These are phyloP conservation scores for Lepus europaeus DNA, from an alignment of 2,113 vertebrate species.

Conservation along the genomic window DNA sequence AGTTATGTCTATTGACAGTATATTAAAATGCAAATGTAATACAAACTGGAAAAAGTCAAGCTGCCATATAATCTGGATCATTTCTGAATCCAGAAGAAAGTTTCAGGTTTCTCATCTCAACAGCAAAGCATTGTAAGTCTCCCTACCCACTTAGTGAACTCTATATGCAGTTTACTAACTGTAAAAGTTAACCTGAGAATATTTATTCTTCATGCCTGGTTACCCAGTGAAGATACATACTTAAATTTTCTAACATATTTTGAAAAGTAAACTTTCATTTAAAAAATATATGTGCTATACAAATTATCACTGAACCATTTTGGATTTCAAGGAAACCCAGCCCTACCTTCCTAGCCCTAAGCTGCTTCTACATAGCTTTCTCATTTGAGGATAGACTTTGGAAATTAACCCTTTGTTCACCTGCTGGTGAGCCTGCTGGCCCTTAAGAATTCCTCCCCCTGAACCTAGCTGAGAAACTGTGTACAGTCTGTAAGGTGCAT, in stretches of 20 bases:
- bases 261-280: slow-evolving; percentile 33
- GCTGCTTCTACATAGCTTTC: not conserved
- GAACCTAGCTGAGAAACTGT: not conserved
- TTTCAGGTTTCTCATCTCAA: slow-evolving; percentile 47
- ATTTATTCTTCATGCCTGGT: slow-evolving; percentile 52
- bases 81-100: slow-evolving; percentile 58
- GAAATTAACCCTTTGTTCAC: not conserved
- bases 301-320: slow-evolving; percentile 24
- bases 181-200: not conserved
- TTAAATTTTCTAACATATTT: slow-evolving; percentile 46
- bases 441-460: not conserved
- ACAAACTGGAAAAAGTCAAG: slow-evolving; percentile 52
- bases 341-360: not conserved
- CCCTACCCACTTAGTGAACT: not conserved
- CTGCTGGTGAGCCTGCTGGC: not conserved
- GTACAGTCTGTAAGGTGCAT: not conserved
- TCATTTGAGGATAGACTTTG: not conserved
- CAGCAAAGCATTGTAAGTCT: slow-evolving; percentile 3
- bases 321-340: not conserved
- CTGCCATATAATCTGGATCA: slow-evolving; percentile 73
- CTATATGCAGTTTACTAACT: not conserved
- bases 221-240: not conserved
- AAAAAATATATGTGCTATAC: not conserved
- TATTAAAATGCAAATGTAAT: slow-evolving; percentile 78
- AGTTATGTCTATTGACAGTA: slow-evolving; percentile 47